A percentile compares a stretch with the other conserved stretches of the same genome.
These are phyloP conservation scores for Lithobates pipiens DNA, from an alignment of 2,797 vertebrate genomes.

Conservation along the genomic window DNA sequence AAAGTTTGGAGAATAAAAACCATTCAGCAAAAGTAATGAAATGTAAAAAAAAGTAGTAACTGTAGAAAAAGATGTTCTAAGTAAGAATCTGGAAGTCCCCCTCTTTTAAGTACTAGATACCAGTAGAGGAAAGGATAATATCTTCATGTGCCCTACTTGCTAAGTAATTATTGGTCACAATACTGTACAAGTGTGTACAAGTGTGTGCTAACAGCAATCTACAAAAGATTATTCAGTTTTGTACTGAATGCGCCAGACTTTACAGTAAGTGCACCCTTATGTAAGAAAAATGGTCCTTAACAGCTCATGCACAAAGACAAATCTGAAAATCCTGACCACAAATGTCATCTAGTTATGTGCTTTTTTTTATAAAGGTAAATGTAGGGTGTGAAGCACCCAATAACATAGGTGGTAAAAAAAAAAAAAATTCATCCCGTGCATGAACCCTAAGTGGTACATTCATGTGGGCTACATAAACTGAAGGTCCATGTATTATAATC, in stretches of 20 bases:
- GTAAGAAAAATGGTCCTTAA: neutral
- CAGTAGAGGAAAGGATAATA: too few relatives aligned
- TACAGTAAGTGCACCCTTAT: neutral
- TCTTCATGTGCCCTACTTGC: too few relatives aligned
- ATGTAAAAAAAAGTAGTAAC: too few relatives aligned
- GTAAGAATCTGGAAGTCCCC: neutral
- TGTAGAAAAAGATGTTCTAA: neutral
- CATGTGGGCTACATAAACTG: neutral
- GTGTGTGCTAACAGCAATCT: neutral
- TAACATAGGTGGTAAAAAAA: neutral
- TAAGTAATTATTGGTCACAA: neutral
- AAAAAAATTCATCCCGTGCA: neutral
- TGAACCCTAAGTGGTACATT: neutral
- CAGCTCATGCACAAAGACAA: neutral
- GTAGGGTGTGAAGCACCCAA: neutral
- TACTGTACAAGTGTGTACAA: neutral
- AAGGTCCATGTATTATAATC: neutral
- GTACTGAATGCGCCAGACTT: too few relatives aligned
- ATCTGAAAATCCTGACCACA: neutral
- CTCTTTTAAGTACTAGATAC: neutral
- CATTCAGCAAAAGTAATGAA: too few relatives aligned
- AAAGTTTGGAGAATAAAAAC: too few relatives aligned
- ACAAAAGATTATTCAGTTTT: neutral
- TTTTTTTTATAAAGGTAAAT: neutral
- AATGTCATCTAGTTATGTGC: neutral